Base-by-base conservation (phyloP, 2,888 invertebrate species). In the Bembecia ichneumoniformis region DNA sequence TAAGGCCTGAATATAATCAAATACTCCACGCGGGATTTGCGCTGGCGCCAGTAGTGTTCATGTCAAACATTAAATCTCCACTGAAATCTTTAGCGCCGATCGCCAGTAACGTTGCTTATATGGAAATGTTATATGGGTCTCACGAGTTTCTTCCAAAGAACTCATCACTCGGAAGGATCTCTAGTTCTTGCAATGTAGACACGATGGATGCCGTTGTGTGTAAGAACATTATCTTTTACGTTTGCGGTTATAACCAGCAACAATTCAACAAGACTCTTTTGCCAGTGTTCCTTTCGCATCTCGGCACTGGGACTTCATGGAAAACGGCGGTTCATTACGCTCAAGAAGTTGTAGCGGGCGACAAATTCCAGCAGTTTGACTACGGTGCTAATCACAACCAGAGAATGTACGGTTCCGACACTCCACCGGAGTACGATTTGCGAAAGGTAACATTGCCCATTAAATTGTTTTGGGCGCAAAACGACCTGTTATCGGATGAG, bases 251-350 rank as follows among this genome's bases (percentile, higher is more conserved):
- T 58, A 93, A 93, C 71, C 83, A 89, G 51, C 76, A 82, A 17
- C 90, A 94, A 66, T 89, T 93, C 46, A 92, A 95, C 66, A 77
- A 91, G 87, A 88, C 89, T 3, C 68, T 93, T 28, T 62, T 95
- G n/a, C 93, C 93, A 0, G 82, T 91, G 0, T 91, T 95, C 58
- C 63, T 93, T 45, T 79, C 88, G 14, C 92, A 94, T 60, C 81
- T 90, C 3, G 94, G 94, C 0, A 92, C 94, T 0, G 94, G 94
- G 0, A 90, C 93, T 0, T 94, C 95, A 0, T 90, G 91, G 56
- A 92, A 92, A 74, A 92, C 93, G 3, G 68, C 93, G 0, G 75
- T 92, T 0, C 95, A 96, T 67, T 93, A 89, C 59, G 88, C 89
- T 0, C 92, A 92, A 67, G 88, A 88, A 68, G 81, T 91, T 0